These are phyloP conservation scores for Setipinna tenuifilis DNA, from an alignment of 2,797 vertebrate genomes.

Conservation along the genomic window DNA sequence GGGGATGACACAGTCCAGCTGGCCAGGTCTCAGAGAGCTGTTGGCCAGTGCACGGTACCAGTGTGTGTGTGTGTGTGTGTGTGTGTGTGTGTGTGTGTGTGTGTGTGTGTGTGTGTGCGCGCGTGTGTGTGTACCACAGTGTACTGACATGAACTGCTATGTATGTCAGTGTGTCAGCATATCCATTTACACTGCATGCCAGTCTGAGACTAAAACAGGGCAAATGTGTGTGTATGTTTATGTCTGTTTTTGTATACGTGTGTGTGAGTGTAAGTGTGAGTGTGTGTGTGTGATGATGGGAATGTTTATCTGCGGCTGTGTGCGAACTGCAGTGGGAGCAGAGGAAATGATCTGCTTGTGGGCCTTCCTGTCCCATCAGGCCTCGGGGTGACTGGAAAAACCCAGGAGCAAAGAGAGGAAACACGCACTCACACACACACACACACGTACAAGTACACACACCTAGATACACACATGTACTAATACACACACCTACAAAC, in stretches of 20 bases:
- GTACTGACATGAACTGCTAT: not conserved
- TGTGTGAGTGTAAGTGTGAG: slow-evolving; percentile 6
- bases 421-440: not conserved
- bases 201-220: not conserved
- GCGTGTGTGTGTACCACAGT: not conserved
- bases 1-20: slow-evolving; percentile 63
- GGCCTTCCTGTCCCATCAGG: slow-evolving; percentile 52
- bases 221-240: not conserved
- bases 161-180: slow-evolving; percentile 46
- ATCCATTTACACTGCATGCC: slow-evolving; percentile 20
- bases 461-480: slow-evolving; percentile 26
- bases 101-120: not conserved
- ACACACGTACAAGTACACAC: slow-evolving; percentile 10
- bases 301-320: slow-evolving; percentile 21
- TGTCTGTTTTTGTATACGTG: not conserved
- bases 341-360: slow-evolving; percentile 56
- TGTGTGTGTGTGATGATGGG: slow-evolving; percentile 12
- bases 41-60: slow-evolving; percentile 42
- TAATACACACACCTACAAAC: slow-evolving; percentile 5
- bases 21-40: slow-evolving; percentile 60
- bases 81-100: slow-evolving; percentile 22
- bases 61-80: not conserved
- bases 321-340: slow-evolving; percentile 29
- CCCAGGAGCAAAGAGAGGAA: slow-evolving; percentile 53
- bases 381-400: slow-evolving; percentile 57